These are phyloP conservation scores for Channa striata DNA, from an alignment of 2,797 vertebrate species.

Conservation along the genomic window DNA sequence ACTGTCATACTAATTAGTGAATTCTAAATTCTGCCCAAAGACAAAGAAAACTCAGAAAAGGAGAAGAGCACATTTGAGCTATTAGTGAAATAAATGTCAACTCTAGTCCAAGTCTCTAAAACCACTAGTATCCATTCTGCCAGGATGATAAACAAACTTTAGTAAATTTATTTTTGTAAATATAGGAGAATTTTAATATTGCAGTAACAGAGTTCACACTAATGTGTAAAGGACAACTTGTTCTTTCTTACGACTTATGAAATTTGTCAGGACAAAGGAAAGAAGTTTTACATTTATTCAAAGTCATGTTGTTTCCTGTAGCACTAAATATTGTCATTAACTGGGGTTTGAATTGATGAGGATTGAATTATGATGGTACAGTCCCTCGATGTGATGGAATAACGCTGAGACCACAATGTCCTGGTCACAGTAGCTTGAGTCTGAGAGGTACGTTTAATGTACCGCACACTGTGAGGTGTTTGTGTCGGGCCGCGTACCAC, in stretches of 20 bases:
- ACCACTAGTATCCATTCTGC: too few relatives aligned
- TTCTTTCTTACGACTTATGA: not conserved
- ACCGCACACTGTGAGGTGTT: not conserved
- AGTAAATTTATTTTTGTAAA: too few relatives aligned
- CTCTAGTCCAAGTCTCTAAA: too few relatives aligned
- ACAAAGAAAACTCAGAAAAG: too few relatives aligned
- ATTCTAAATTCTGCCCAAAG: not conserved
- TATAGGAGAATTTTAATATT: too few relatives aligned
- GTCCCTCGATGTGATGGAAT: not conserved
- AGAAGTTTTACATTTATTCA: not conserved
- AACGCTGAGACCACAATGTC: conserved; percentile 30
- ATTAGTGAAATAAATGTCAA: too few relatives aligned
- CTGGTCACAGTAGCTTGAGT: conserved; percentile 25
- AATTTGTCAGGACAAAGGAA: not conserved
- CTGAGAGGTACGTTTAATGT: not conserved
- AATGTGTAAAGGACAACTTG: too few relatives aligned
- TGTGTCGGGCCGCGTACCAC: conserved; percentile 5
- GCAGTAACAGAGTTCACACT: too few relatives aligned
- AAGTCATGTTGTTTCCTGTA: not conserved
- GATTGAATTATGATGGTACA: conserved; percentile 11
- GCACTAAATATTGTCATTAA: not conserved
- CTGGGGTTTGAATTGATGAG: not conserved
- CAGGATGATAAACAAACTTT: too few relatives aligned
- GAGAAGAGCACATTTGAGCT: too few relatives aligned
- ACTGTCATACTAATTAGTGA: conserved; percentile 18